Evolutionary conservation across 2,797 vertebrate species (phyloP).

Genomic region (Phyllotis vaccarum): DNA sequence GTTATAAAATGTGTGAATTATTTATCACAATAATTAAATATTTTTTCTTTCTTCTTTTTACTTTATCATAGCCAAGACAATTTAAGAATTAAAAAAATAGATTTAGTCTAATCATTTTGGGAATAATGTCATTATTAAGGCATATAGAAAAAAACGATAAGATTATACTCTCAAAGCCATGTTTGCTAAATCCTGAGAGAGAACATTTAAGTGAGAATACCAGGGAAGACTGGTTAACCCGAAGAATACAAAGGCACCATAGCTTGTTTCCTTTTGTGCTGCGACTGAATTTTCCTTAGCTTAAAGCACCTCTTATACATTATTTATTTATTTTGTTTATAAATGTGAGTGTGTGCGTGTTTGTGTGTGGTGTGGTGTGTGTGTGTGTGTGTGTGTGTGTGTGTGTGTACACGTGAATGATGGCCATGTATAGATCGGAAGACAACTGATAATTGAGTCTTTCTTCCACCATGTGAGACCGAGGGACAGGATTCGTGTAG

Average conservation of each 20-base stretch:
- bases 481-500: background rate
- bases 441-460: background rate
- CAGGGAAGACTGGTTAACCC: background rate
- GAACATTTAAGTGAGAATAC: background rate
- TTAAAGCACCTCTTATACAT: background rate
- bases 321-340: background rate
- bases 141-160: background rate
- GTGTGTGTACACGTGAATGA: too few species aligned
- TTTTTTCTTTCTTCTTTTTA: background rate
- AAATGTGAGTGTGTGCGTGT: accelerated
- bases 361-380: background rate
- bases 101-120: constrained; percentile 52
- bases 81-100: constrained; percentile 33
- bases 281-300: background rate
- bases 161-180: background rate
- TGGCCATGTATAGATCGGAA: background rate
- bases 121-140: constrained; percentile 40
- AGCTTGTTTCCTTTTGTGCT: background rate
- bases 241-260: background rate
- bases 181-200: constrained; percentile 50
- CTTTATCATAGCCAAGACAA: constrained; percentile 64
- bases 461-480: background rate
- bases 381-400: background rate
- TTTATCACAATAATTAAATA: constrained; percentile 72
- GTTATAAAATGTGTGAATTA: constrained; percentile 81